A percentile compares a stretch with the other conserved stretches of the same genome.
Conservation (phyloP, 1,140 invertebrate genomes). For the Drosophila cardini region DNA sequence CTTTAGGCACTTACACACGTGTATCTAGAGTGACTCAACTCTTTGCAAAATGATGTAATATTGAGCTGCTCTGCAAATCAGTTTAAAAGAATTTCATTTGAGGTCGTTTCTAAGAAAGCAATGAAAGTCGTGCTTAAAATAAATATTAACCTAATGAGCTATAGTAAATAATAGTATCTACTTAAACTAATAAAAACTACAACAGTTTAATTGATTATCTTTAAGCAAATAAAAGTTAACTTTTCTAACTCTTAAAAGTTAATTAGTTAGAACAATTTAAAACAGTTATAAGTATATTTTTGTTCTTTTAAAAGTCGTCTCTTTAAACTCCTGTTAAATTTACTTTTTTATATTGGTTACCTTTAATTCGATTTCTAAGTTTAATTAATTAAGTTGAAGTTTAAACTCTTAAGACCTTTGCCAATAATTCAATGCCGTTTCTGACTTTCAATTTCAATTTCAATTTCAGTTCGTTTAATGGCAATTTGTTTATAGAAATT, state of each 20-base stretch:
- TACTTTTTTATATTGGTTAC: not conserved
- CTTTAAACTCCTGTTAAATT: not conserved
- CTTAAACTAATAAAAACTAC: too few relatives aligned
- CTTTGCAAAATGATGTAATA: constrained; percentile 65
- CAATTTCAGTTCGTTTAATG: constrained; percentile 46
- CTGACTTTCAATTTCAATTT: constrained; percentile 59
- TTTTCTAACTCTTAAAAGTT: too few relatives aligned
- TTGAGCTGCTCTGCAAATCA: constrained; percentile 12
- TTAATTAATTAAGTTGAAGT: constrained; percentile 19
- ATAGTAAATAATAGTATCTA: not conserved
- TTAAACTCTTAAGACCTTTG: constrained; percentile 20
- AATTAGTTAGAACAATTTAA: too few relatives aligned
- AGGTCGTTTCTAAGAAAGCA: constrained; percentile 37
- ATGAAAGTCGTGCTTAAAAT: constrained; percentile 19
- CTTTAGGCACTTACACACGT: not conserved
- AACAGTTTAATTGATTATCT: too few relatives aligned
- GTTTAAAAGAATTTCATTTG: constrained; percentile 59
- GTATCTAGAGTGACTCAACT: constrained; percentile 56
- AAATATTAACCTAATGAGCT: not conserved
- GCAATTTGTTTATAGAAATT: constrained; percentile 49
- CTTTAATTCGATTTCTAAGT: not conserved
- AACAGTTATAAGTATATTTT: not conserved
- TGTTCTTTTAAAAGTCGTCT: not conserved
- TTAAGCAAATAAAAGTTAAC: too few relatives aligned
- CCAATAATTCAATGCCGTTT: constrained; percentile 58